These are phyloP conservation scores for Xiphophorus birchmanni DNA, from an alignment of 2,797 vertebrate genomes.

Conservation along the genomic window DNA sequence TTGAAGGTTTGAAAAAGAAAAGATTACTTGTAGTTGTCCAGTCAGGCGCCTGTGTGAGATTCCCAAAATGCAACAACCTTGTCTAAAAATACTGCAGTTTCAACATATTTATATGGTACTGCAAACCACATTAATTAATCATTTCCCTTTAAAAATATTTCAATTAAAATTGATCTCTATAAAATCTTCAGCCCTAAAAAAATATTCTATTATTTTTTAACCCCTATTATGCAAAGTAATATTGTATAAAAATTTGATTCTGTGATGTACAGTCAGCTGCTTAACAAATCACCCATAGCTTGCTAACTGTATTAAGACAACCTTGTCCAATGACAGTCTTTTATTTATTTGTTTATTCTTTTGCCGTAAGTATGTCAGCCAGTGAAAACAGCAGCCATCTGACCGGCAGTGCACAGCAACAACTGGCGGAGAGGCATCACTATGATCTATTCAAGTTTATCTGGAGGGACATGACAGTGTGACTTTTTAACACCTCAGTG, in stretches of 20 bases:
- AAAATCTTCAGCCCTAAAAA: not conserved
- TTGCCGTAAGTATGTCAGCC: not conserved
- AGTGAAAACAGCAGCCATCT: not conserved
- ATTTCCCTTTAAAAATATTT: not conserved
- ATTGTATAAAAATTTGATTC: not conserved
- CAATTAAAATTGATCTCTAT: not conserved
- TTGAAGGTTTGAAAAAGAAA: not conserved
- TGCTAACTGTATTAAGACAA: not conserved
- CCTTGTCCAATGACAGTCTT: not conserved
- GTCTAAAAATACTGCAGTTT: not conserved
- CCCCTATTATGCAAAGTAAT: not conserved
- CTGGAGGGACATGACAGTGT: not conserved
- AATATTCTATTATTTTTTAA: not conserved
- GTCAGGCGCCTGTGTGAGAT: not conserved
- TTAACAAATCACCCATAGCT: not conserved
- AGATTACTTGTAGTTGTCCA: not conserved
- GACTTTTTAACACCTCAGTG: not conserved
- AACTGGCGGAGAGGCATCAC: not conserved
- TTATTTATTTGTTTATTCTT: not conserved
- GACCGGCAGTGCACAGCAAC: not conserved
- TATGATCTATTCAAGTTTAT: not conserved
- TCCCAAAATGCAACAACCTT: not conserved
- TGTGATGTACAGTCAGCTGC: not conserved
- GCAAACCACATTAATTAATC: not conserved
- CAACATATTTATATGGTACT: not conserved